A percentile compares a stretch with the other conserved stretches of the same genome.
Evolutionary conservation across 2,888 invertebrate species (phyloP).

Genomic region (Tortricodes alternella): DNA sequence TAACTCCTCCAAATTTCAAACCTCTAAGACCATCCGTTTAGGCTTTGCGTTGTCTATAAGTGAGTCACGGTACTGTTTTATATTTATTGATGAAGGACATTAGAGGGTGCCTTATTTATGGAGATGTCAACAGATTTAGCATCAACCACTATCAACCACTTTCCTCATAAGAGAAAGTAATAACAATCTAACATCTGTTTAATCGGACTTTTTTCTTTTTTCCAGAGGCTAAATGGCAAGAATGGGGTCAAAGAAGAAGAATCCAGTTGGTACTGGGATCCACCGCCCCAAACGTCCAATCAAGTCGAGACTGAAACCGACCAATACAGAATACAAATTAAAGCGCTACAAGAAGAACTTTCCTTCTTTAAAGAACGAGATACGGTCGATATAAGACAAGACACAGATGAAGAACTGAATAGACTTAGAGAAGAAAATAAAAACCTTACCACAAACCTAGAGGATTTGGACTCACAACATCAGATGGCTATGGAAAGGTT

Average conservation of each 20-base stretch:
- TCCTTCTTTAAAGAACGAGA: conserved; percentile 65
- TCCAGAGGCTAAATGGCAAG: conserved; percentile 68
- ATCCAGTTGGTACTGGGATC: conserved; percentile 81
- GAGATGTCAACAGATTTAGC: too few species aligned
- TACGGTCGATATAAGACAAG: conserved; percentile 48
- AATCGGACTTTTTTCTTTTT: conserved; percentile 53
- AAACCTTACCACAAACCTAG: conserved; percentile 83
- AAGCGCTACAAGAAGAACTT: conserved; percentile 64
- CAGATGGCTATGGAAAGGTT: conserved; percentile 86
- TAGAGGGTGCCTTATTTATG: too few species aligned
- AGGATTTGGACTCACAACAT: conserved; percentile 89
- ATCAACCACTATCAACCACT: too few species aligned
- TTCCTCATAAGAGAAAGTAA: too few species aligned
- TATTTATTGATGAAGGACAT: too few species aligned
- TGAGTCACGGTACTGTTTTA: too few species aligned
- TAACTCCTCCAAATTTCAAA: too few species aligned
- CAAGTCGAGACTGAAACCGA: conserved; percentile 45
- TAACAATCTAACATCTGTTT: too few species aligned
- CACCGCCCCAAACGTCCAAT: conserved; percentile 56
- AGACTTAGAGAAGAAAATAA: conserved; percentile 82
- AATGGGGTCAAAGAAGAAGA: conserved; percentile 76
- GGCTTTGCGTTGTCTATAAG: too few species aligned
- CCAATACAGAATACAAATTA: conserved; percentile 63
- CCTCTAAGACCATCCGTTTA: too few species aligned
- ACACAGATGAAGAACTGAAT: conserved; percentile 66